Evolutionary conservation across 2,888 invertebrate species (phyloP).

Genomic region (Hydrotaea cyrtoneurina): DNA sequence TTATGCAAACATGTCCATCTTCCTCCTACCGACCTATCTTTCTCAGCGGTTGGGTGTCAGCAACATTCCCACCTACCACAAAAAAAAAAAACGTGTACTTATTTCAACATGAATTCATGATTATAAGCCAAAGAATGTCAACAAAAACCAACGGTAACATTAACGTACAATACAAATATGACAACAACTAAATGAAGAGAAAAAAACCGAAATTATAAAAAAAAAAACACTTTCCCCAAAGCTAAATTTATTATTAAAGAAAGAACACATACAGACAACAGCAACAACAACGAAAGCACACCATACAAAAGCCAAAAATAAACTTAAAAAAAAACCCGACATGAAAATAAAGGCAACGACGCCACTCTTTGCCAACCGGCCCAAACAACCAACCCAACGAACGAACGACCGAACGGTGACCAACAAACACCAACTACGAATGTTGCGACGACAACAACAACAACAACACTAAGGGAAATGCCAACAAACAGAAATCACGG

Average conservation of each 20-base stretch:
- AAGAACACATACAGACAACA: background rate
- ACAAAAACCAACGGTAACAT: constrained; percentile 43
- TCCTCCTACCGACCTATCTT: no score
- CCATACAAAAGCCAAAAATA: constrained; percentile 26
- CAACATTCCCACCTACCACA: constrained; percentile 16
- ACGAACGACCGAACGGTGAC: background rate
- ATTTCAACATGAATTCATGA: constrained; percentile 11
- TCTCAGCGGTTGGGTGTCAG: no score
- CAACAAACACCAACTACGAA: background rate
- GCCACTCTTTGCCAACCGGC: background rate
- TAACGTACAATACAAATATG: constrained; percentile 32
- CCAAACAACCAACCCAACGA: constrained; percentile 1
- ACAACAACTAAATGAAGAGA: constrained; percentile 26
- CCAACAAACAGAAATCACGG: constrained; percentile 29
- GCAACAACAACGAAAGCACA: background rate
- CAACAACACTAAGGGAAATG: constrained; percentile 7
- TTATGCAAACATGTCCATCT: no score
- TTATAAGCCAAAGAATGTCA: constrained; percentile 48
- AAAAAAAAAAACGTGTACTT: background rate
- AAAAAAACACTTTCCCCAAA: constrained; percentile 61
- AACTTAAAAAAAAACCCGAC: background rate
- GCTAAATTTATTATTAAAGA: constrained; percentile 43
- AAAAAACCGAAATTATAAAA: constrained; percentile 36
- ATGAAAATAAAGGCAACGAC: constrained; percentile 11
- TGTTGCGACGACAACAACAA: background rate